A percentile compares a stretch with the other conserved stretches of the same genome.
phyloP scores from a whole-genome alignment of 2,797 vertebrate genomes.

The Thaleichthys pacificus region DNA sequence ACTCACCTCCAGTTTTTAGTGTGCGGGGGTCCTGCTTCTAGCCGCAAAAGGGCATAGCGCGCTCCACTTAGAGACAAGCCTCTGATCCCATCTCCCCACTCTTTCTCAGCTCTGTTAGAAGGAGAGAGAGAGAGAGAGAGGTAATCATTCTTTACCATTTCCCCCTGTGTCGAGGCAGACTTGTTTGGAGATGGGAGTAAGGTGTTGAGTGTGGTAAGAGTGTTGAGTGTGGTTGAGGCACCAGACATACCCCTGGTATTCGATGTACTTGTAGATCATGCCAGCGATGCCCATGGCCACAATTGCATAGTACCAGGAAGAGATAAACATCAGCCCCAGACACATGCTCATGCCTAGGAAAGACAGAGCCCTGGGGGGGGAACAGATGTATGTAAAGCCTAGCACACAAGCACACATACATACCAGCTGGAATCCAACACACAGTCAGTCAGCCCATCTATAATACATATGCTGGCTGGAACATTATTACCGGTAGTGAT shows the following conservation, averaged over 20 bases:
- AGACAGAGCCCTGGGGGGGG: slow-evolving; percentile 84
- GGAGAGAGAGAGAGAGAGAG: neutral
- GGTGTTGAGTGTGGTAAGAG: too few species aligned
- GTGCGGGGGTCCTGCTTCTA: slow-evolving; percentile 94
- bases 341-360: slow-evolving; percentile 99
- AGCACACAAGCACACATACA: too few species aligned
- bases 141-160: neutral
- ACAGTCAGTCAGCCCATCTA: neutral
- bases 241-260: slow-evolving; percentile 93
- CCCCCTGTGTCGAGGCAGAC: too few species aligned
- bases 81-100: slow-evolving; percentile 97
- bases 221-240: too few species aligned
- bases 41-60: slow-evolving; percentile 87
- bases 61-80: slow-evolving; percentile 94
- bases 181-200: too few species aligned
- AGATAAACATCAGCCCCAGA: slow-evolving; percentile 97
- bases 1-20: slow-evolving; percentile 97
- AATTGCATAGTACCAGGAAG: slow-evolving; percentile 98
- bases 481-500: too few species aligned
- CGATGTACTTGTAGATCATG: slow-evolving; percentile 99
- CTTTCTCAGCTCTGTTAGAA: slow-evolving; percentile 89
- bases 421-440: neutral
- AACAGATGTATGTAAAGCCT: slow-evolving; percentile 2
- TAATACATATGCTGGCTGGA: too few species aligned
- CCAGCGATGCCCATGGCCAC: slow-evolving; percentile 96